Base-by-base conservation (phyloP, 2,888 invertebrate genomes). In the Drosophila hamatofila region DNA sequence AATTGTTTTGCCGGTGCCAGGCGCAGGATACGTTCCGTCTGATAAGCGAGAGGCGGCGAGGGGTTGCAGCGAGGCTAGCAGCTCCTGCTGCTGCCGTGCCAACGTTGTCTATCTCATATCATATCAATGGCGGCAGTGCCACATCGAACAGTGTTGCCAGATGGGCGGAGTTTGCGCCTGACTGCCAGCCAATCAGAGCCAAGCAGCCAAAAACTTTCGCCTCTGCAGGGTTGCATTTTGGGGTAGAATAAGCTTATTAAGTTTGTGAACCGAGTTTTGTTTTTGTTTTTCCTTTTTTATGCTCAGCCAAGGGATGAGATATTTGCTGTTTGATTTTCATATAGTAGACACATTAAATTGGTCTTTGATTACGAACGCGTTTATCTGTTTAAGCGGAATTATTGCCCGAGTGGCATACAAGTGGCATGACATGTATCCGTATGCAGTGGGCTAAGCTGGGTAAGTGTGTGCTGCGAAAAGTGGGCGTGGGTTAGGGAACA, bases 301-400 rank as follows among this genome's bases (percentile, higher is more conserved):
- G n/a, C 12, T 11, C 27, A 33, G 16, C 11, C 12, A 23, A 27
- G 51, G 30, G 75, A 41, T 11, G 46, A 44, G 23, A 42, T 9
- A 56, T 46, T 37, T 41, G 42, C 48, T 46, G 54, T n/a, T n/a
- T 64, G 69, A 54, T 67, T 62, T 68, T 67, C 64, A 60, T 71
- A 67, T 67, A 42, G 63, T 25, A 72, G 56, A 54, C 70, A 59
- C 72, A 80, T 76, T 65, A 65, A 86, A 89, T 84, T 81, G 81
- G 69, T 79, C 64, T 81, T 70, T 87, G 76, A 87, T 87, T 89
- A 69, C 58, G 62, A 54, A 55, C 66, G 60, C 74, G 69, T 84
- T 89, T 89, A 84, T 79, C 88, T 87, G 84, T 81, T 87, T 87
- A 84, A 89, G 81, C 84, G 84, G 89, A 87, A 87, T 83, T 89